phyloP scores from a whole-genome alignment of 2,888 invertebrate species.

The Drosophila merina region DNA sequence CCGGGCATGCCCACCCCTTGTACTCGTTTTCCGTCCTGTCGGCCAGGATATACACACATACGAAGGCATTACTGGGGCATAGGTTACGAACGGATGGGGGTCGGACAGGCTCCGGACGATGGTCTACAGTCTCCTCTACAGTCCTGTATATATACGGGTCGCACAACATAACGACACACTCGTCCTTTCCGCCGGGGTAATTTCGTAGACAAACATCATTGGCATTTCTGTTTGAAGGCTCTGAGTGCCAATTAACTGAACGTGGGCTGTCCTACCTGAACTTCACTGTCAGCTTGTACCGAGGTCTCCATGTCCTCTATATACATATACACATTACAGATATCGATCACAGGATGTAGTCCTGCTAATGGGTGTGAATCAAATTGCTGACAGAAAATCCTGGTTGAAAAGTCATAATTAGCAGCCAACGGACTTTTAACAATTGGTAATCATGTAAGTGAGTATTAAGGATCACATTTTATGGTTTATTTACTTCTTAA shows the following conservation, averaged over 20 bases:
- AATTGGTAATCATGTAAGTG: background rate
- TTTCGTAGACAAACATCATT: constrained; percentile 37
- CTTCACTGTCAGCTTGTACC: constrained; percentile 2
- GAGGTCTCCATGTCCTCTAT: background rate
- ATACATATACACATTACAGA: constrained; percentile 1
- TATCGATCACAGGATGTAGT: constrained; percentile 19
- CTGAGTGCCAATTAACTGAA: constrained; percentile 55
- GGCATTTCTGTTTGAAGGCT: constrained; percentile 48
- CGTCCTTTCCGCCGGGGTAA: constrained; percentile 27
- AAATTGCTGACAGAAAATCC: constrained; percentile 6
- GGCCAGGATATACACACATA: constrained; percentile 5
- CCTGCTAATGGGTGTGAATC: constrained; percentile 14
- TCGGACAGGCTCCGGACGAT: constrained; percentile 13
- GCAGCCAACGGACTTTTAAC: background rate
- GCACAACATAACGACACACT: constrained; percentile 10
- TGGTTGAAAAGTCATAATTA: background rate
- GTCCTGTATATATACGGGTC: background rate
- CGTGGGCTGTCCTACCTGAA: constrained; percentile 31
- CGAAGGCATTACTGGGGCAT: constrained; percentile 26
- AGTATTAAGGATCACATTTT: too few species aligned
- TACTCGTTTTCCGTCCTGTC: constrained; percentile 16
- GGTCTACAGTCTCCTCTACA: background rate
- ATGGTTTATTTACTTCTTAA: too few species aligned
- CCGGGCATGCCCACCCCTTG: constrained; percentile 29
- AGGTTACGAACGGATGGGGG: constrained; percentile 25